Evolutionary conservation across 2,888 invertebrate genomes (phyloP).

Genomic region (Teleogryllus oceanicus): DNA sequence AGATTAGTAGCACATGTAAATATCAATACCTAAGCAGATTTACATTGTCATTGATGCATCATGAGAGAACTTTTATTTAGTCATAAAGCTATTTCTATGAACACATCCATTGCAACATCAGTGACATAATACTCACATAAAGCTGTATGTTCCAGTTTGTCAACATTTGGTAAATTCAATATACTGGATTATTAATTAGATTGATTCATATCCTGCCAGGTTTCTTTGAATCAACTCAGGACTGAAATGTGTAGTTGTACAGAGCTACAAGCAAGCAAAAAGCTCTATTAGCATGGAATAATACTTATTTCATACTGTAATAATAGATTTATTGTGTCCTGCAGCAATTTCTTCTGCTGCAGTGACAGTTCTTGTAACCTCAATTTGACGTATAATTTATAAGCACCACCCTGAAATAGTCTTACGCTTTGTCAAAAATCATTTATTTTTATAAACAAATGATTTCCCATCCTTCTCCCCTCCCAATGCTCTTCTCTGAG

Average conservation of each 20-base stretch:
- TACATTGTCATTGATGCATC: constrained; percentile 4
- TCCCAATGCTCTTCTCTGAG: constrained; percentile 36
- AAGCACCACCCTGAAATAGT: constrained; percentile 30
- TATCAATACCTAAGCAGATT: background rate
- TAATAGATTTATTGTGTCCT: constrained; percentile 23
- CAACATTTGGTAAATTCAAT: constrained; percentile 18
- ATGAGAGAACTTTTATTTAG: background rate
- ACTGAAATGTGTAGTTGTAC: constrained; percentile 35
- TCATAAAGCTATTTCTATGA: constrained; percentile 3
- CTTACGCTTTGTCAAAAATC: constrained; percentile 30
- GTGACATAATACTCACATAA: constrained; percentile 22
- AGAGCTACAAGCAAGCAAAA: constrained; percentile 35
- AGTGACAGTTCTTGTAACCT: background rate
- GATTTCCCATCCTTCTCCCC: constrained; percentile 38
- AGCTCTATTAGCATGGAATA: constrained; percentile 38
- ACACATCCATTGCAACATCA: constrained; percentile 19
- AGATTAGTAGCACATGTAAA: background rate
- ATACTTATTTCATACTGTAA: constrained; percentile 26
- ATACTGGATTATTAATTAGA: background rate
- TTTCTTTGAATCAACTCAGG: constrained; percentile 22
- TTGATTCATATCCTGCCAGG: constrained; percentile 12
- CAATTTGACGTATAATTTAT: constrained; percentile 28
- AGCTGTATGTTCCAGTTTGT: constrained; percentile 19
- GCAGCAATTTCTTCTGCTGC: constrained; percentile 22
- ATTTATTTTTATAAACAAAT: constrained; percentile 32